Evolutionary conservation across 2,113 vertebrate genomes (phyloP), one percentile per base, ranked within the genome.

Genomic region (Dipodomys spectabilis): DNA sequence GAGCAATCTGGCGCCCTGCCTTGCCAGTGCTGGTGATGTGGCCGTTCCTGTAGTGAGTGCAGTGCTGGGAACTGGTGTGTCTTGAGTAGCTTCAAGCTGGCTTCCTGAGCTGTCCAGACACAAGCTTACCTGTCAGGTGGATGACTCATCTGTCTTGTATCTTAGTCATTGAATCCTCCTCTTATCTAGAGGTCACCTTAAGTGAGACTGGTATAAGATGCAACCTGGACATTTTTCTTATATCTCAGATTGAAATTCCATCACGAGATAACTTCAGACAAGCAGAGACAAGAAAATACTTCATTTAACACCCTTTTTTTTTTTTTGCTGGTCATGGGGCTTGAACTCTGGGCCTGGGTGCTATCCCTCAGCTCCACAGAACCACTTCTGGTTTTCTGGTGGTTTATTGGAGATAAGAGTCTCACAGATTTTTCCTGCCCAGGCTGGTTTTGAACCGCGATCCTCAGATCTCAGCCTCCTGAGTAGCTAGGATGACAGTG

Each of bases 111-210:
- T 89, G 92, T 53, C 79, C 74, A 86, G 72, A 88, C 28, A 74
- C 45, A 44, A 19, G 60, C 30, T 82, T 92, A 44, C 86, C 84
- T 94, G 67, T 65, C 64, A 69, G n/a, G 19, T 30, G 44, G 81
- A 60, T 13, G 69, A 25, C 8, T 88, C 65, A 8, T 82, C 77
- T 88, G 77, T 75, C 39, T 94, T 18, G 35, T 64, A 88, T 94
- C 81, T 91, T 91, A 85, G 64, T 23, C 67, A 0, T 90, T 94
- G 91, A 57, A 91, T 57, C 69, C 20, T 88, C 80, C 86, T 91
- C 30, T 0, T 91, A 86, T 89, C 62, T 28, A 82, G 82, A 95
- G 49, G 86, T 94, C 22, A 71, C 72, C n/a, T 75, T 79, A 81
- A 92, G 3, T 92, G 92, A 85, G 57, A 82, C n/a, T 22, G 73